These are phyloP conservation scores for Platysteira castanea DNA, from an alignment of 2,113 vertebrate genomes.

Conservation along the genomic window DNA sequence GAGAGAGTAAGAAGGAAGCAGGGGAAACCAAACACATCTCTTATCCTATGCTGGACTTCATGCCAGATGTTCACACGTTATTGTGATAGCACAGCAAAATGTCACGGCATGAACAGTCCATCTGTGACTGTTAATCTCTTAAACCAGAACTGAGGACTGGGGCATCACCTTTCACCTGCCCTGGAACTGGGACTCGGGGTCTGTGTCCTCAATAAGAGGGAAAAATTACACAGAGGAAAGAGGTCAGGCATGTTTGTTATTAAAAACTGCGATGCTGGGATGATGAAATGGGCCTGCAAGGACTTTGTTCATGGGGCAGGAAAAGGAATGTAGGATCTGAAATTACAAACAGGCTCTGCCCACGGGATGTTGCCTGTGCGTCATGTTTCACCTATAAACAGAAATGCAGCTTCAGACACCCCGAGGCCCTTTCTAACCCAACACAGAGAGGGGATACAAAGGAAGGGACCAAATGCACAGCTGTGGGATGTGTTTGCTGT, in stretches of 20 bases:
- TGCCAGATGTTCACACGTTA: accelerated
- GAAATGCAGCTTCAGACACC: not conserved
- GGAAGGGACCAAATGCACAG: not conserved
- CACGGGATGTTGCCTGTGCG: not conserved
- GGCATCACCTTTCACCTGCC: not conserved
- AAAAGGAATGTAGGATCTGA: not conserved
- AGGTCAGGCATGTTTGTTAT: not conserved
- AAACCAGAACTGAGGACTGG: not conserved
- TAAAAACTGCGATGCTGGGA: not conserved
- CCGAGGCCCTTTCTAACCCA: not conserved
- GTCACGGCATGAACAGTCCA: accelerated
- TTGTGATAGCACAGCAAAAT: not conserved
- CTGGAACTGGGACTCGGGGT: not conserved
- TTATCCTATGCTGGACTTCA: not conserved
- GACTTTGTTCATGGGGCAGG: not conserved
- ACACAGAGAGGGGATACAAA: not conserved
- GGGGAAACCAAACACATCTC: not conserved
- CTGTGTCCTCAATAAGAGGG: not conserved
- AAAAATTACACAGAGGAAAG: not conserved
- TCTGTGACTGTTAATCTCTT: not conserved
- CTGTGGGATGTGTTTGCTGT: not conserved
- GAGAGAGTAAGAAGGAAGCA: not conserved
- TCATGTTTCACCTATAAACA: conserved; percentile 1
- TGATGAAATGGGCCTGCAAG: not conserved
- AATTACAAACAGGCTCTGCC: not conserved